Conservation (phyloP, 92 coral and sea anemone genomes). For the Desmophyllum pertusum region DNA sequence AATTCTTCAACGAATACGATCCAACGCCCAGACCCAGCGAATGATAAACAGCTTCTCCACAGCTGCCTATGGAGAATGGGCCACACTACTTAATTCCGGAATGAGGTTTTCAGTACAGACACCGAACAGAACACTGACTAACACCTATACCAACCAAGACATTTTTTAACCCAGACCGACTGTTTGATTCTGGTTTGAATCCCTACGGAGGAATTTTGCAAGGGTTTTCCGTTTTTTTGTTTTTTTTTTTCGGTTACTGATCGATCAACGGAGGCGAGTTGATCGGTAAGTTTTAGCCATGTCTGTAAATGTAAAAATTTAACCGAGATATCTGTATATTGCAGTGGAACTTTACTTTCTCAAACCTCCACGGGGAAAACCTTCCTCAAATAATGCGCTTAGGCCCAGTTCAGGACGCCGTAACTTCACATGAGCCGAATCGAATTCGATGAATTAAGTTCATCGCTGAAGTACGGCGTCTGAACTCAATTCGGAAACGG, state of each 20-base stretch:
- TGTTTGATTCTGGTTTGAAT: background rate
- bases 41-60: slow-evolving; percentile 77
- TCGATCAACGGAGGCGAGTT: background rate
- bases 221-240: no score
- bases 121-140: background rate
- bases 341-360: no score
- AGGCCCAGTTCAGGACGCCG: no score
- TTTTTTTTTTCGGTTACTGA: no score
- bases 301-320: background rate
- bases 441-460: no score
- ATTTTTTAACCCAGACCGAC: background rate
- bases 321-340: no score
- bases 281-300: background rate
- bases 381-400: no score
- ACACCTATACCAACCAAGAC: background rate
- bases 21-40: slow-evolving; percentile 53
- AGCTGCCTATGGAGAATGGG: slow-evolving; percentile 87
- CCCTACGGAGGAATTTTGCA: background rate
- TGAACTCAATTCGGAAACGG: no score
- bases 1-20: slow-evolving; percentile 52
- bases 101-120: slow-evolving; percentile 34
- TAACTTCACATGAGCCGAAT: no score
- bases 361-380: no score
- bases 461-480: no score
- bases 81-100: slow-evolving; percentile 81